Evolutionary conservation across 2,888 invertebrate species (phyloP), one percentile per base, ranked within the genome.

Genomic region (Papilio demoleus): DNA sequence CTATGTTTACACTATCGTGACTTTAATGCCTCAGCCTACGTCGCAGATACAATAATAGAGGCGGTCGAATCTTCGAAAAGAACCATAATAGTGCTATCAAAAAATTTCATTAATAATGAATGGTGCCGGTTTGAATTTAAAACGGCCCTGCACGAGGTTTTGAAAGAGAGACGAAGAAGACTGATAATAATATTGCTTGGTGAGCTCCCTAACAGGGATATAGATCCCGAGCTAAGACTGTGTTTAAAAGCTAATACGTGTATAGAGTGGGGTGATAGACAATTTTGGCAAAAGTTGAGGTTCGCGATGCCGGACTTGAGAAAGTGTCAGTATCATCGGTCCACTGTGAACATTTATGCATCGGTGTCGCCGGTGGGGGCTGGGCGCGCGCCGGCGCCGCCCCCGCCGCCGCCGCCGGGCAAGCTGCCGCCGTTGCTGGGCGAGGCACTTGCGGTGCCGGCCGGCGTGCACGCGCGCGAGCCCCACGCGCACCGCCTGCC

Each of bases 121-220:
- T 99, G 99, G 99, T 96, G 97, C 79, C 94, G 97, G 75, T 97
- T 98, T 86, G 99, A 99, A 90, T 98, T 99, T 88, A 97, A 98
- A 92, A 96, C 97, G 78, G 98, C 98, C 34, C 94, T 98, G 65
- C 97, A 97, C 84, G 97, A 98, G 89, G 96, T 97, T 80, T 94
- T 98, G 76, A 97, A 97, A 92, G 96, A 96, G 89, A 94, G 96
- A 82, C 95, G 96, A 83, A 96, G 97, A 83, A 95, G 97, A 86
- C 94, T 98, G 80, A 97, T 99, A 79, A 96, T 99, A 82, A 95
- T 99, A 77, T 94, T 98, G 75, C 95, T 97, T 81, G 98, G 98
- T 64, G 98, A 98, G 81, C 94, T 98, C 77, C 97, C 97, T 70
- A 96, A 96, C 78, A 94, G 97, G 75, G 97, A 98, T 86, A 94